These are phyloP conservation scores for Trachelus iudaicus DNA, from an alignment of 2,888 invertebrate genomes.

Conservation along the genomic window DNA sequence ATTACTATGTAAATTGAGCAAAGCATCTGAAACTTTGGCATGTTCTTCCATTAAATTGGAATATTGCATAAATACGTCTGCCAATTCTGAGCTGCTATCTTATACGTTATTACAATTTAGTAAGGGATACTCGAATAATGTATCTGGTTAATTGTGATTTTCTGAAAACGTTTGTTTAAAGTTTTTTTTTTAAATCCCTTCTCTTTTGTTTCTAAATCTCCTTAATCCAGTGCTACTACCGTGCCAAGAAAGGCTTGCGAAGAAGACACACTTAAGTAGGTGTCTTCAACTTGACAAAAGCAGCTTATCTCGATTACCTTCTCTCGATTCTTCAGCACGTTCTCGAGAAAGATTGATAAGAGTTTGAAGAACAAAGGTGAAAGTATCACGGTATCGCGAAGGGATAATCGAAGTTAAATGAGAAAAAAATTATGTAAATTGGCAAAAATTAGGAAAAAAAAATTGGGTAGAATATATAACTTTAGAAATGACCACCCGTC, in stretches of 20 bases:
- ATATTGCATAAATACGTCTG: not conserved
- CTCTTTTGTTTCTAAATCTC: not conserved
- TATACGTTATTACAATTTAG: not conserved
- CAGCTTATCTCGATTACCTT: constrained; percentile 36
- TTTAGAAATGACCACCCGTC: constrained; percentile 47
- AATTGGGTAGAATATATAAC: not conserved
- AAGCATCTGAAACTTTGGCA: not conserved
- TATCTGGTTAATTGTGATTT: not conserved
- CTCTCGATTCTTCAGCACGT: constrained; percentile 32
- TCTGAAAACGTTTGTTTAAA: not conserved
- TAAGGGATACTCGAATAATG: not conserved
- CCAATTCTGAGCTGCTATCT: not conserved
- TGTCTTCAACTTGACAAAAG: not conserved
- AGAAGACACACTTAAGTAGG: not conserved
- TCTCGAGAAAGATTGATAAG: constrained; percentile 20
- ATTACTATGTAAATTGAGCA: not conserved
- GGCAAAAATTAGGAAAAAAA: not conserved
- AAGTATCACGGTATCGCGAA: not conserved
- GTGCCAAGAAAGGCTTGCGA: not conserved
- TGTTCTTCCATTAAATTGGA: not conserved
- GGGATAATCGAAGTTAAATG: not conserved
- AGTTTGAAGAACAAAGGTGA: constrained; percentile 4
- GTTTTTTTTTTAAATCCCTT: not conserved
- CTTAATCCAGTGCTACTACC: not conserved
- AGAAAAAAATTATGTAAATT: not conserved